Conservation (phyloP, 2,113 vertebrate species). For the Heterotilapia buettikoferi region DNA sequence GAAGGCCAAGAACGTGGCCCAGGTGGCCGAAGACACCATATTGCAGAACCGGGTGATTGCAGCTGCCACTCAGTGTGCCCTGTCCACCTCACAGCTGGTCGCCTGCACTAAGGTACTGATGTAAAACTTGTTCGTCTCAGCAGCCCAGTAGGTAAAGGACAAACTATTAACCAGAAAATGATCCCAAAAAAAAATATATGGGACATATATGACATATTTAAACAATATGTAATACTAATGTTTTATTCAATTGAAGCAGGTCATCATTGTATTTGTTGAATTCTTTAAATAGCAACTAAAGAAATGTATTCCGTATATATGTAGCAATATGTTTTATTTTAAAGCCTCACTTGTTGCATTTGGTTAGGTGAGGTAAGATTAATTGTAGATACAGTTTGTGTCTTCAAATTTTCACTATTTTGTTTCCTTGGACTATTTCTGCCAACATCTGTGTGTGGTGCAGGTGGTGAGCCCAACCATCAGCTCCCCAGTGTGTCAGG, state of each 20-base stretch:
- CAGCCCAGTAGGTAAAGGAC: constrained; percentile 1
- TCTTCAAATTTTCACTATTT: not conserved
- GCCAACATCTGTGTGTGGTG: not conserved
- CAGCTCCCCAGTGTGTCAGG: constrained; percentile 96
- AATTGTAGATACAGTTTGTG: not conserved
- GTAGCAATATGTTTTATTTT: not conserved
- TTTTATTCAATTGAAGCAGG: not conserved
- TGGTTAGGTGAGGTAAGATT: not conserved
- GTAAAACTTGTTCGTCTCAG: not conserved
- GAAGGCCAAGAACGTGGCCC: constrained; percentile 97
- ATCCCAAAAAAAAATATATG: not conserved
- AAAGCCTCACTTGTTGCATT: not conserved
- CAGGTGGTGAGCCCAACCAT: constrained; percentile 98
- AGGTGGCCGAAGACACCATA: constrained; percentile 89
- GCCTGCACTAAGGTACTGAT: constrained; percentile 90
- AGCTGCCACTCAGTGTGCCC: constrained; percentile 94
- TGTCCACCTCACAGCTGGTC: constrained; percentile 97
- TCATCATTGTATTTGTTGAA: not conserved
- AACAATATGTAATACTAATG: not conserved
- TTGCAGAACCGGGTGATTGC: constrained; percentile 97
- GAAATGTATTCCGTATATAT: not conserved
- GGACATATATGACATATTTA: not conserved
- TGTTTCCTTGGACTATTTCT: not conserved
- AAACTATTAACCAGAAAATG: not conserved
- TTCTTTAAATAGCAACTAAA: not conserved